Conservation (phyloP, 2,888 invertebrate species). For the Chymomyza amoena region DNA sequence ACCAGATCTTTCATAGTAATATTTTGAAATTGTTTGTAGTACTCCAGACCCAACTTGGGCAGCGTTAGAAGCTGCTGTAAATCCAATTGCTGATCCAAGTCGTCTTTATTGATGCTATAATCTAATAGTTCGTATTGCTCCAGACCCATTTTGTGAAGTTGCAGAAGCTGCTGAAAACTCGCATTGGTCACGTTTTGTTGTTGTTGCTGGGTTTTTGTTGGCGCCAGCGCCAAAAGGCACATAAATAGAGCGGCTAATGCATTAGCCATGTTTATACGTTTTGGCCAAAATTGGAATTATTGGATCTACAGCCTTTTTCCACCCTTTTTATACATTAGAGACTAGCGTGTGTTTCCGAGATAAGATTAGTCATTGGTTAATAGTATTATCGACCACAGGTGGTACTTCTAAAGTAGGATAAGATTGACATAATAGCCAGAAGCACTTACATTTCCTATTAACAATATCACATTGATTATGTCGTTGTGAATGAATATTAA, state of each 20-base stretch:
- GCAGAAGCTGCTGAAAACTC: too few relatives aligned
- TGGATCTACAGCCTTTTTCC: neutral
- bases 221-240: neutral
- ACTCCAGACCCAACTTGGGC: slow-evolving; percentile 44
- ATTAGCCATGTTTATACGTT: neutral
- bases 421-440: neutral
- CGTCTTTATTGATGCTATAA: too few relatives aligned
- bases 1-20: slow-evolving; percentile 24
- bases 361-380: slow-evolving; percentile 3
- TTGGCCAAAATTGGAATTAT: neutral
- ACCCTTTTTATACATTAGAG: slow-evolving; percentile 16
- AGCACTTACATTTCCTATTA: neutral
- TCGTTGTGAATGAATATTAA: neutral
- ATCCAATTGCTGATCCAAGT: neutral
- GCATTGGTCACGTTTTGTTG: neutral
- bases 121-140: too few relatives aligned
- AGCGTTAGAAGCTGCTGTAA: slow-evolving; percentile 14
- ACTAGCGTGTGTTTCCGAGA: neutral
- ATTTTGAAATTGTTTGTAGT: slow-evolving; percentile 42
- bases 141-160: too few relatives aligned
- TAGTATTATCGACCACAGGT: neutral
- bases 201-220: too few relatives aligned
- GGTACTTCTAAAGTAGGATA: neutral
- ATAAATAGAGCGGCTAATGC: neutral
- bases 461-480: neutral